phyloP scores from a whole-genome alignment of 1,140 invertebrate genomes.

The Scaptomyza hsui region DNA sequence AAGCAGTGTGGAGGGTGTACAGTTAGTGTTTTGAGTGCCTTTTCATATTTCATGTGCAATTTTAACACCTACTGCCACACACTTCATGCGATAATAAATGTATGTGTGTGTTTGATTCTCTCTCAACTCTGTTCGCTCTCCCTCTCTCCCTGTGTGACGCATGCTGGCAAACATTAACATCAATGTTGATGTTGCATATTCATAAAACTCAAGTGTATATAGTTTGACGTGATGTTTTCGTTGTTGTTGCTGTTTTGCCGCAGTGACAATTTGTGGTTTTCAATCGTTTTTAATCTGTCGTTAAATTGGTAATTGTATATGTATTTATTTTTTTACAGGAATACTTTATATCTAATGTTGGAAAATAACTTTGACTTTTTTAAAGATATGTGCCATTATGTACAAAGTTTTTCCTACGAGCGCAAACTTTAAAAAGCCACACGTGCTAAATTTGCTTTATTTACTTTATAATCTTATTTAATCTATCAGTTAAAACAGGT shows the following conservation, averaged over 20 bases:
- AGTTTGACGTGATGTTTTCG: constrained; percentile 10
- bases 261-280: constrained; percentile 3
- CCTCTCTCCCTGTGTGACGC: constrained; percentile 27
- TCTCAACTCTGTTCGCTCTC: neutral
- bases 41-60: constrained; percentile 80
- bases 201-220: constrained; percentile 58
- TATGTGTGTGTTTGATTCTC: neutral
- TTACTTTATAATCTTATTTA: no score
- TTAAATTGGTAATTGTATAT: neutral
- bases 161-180: constrained; percentile 58
- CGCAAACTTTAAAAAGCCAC: no score
- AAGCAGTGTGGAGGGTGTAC: neutral
- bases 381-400: no score
- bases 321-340: no score
- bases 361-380: no score
- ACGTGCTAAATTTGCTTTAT: no score
- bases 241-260: constrained; percentile 39
- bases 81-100: constrained; percentile 67
- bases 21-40: constrained; percentile 55
- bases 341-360: no score
- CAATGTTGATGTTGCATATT: constrained; percentile 70
- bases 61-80: constrained; percentile 79
- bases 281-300: neutral
- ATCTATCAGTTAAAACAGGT: no score
- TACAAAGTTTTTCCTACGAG: no score